Base-by-base conservation (phyloP, 1,140 invertebrate genomes). In the Aphelenchoides fujianensis region DNA sequence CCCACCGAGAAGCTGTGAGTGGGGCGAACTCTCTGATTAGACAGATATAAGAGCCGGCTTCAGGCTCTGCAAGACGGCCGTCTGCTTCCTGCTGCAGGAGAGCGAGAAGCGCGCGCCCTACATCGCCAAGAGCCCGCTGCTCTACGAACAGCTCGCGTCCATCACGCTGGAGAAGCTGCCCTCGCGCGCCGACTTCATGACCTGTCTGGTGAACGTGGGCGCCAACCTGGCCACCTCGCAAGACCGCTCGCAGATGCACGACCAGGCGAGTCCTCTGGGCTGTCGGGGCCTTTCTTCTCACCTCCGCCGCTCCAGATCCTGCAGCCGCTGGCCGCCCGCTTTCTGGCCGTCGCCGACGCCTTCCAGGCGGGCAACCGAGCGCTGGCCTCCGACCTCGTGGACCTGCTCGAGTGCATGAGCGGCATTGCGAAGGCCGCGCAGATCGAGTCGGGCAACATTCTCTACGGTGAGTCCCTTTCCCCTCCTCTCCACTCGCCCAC, bases 381-480 rank as follows among this genome's bases (percentile, higher is more conserved):
- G 28, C 30, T 66, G 16, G 36, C 36, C 30, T 37, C 63, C 16
- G 16, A 66, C 53, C 34, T 66, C 12, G 63, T 66, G 1, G 63
- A 66, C 36, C 32, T 66, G 63, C 34, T 66, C 16, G 63, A 66
- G 31, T 66, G 63, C 32, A 41, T 66, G 3, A 66, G 63, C 31
- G 63, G 63, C 2, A 66, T 66, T 66, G 63, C 63, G n/a, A 66
- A 37, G 53, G 63, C 27, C 23, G 63, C 63, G n/a, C 63, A 66
- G 32, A 66, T 66, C 53, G 63, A 66, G 31, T 36, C 32, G 12
- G 63, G 63, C 23, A 36, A 34, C 31, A 66, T 66, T 66, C 63
- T 66, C 32, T 66, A 66, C 36, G 32, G 63, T 66, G 23, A n/a
- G 7, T 0, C 36, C 1, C 23, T 2, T 19, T 66, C 23, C 31